phyloP scores from a whole-genome alignment of 2,113 vertebrate genomes.

The Lepisosteus osseus region DNA sequence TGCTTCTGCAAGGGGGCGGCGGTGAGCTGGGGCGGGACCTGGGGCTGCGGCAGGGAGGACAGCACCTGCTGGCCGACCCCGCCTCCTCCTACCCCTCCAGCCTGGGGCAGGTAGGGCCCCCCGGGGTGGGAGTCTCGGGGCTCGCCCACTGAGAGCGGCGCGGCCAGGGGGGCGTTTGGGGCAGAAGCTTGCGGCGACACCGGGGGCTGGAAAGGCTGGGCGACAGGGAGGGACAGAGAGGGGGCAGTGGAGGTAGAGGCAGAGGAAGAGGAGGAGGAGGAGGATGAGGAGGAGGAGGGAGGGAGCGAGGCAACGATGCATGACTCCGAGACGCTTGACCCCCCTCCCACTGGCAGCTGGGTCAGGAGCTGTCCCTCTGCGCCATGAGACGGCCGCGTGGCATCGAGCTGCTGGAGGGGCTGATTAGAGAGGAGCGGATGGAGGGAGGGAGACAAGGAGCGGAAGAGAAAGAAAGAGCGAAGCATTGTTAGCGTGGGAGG shows the following conservation, averaged over 20 bases:
- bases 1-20: too few species aligned
- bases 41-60: too few species aligned
- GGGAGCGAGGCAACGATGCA: constrained; percentile 17
- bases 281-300: too few species aligned
- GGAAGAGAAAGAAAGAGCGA: constrained; percentile 19
- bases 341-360: constrained; percentile 19
- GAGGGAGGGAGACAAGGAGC: constrained; percentile 2
- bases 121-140: constrained; percentile 33
- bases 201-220: constrained; percentile 57
- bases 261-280: constrained; percentile 27
- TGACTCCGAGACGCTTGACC: constrained; percentile 26
- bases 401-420: constrained; percentile 37
- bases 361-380: constrained; percentile 53
- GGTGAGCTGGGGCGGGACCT: too few species aligned
- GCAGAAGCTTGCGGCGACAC: constrained; percentile 56
- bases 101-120: constrained; percentile 24
- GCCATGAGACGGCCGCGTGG: constrained; percentile 57
- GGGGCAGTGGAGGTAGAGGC: constrained; percentile 23
- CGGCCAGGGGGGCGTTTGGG: constrained; percentile 42
- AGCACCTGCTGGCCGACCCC: too few species aligned
- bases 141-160: constrained; percentile 55
- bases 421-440: constrained; percentile 30
- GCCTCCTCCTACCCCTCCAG: constrained; percentile 26
- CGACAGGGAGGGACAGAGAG: constrained; percentile 38
- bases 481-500: background rate